Evolutionary conservation across 2,888 invertebrate genomes (phyloP).

Genomic region (Isotomurus palustris): DNA sequence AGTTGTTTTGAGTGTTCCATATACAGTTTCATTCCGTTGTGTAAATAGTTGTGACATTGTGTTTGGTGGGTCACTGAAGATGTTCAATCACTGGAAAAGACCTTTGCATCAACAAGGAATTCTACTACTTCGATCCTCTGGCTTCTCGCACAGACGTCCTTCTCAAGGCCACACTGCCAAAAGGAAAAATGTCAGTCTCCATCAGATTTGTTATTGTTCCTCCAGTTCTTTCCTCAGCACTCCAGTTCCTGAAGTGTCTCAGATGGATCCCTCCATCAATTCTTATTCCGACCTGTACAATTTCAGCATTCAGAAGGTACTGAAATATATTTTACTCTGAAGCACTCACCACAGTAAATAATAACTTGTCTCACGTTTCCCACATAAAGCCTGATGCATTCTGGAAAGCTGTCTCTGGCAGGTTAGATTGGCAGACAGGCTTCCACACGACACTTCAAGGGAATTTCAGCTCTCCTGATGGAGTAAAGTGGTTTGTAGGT

Average conservation of each 20-base stretch:
- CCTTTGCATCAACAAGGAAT: too few species aligned
- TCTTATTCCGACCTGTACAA: slow-evolving; percentile 40
- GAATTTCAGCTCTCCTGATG: slow-evolving; percentile 34
- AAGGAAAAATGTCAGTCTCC: too few species aligned
- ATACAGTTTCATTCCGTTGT: too few species aligned
- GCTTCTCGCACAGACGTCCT: too few species aligned
- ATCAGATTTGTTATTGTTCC: too few species aligned
- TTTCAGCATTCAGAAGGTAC: slow-evolving; percentile 42
- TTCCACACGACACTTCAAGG: slow-evolving; percentile 32
- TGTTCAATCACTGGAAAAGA: too few species aligned
- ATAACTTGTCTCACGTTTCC: neutral
- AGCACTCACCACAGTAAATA: too few species aligned
- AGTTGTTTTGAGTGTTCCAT: too few species aligned
- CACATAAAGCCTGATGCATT: slow-evolving; percentile 40
- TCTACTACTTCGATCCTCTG: too few species aligned
- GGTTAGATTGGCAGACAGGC: slow-evolving; percentile 38
- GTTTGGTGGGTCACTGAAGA: too few species aligned
- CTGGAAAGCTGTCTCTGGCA: slow-evolving; percentile 35
- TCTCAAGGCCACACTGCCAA: too few species aligned
- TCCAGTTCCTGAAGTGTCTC: slow-evolving; percentile 37
- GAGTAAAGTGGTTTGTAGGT: slow-evolving; percentile 38
- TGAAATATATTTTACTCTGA: neutral
- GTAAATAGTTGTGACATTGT: too few species aligned
- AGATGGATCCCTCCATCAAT: slow-evolving; percentile 37
- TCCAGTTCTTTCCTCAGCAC: slow-evolving; percentile 38